phyloP scores from a whole-genome alignment of 2,888 invertebrate genomes.

The Drosophila pegasa region DNA sequence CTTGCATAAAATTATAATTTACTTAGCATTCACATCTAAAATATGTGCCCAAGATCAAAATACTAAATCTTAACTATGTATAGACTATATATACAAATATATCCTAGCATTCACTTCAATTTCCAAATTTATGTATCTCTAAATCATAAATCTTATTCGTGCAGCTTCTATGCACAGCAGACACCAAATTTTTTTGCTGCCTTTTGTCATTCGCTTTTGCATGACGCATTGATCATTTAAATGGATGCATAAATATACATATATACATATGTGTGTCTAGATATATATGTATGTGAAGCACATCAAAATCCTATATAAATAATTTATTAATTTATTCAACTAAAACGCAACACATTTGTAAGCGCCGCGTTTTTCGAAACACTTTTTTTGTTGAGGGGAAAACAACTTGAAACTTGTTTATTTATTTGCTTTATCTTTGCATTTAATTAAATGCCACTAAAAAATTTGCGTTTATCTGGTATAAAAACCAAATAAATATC shows the following conservation, averaged over 20 bases:
- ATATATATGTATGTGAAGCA: conserved; percentile 33
- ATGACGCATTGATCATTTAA: conserved; percentile 66
- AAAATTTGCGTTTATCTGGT: conserved; percentile 44
- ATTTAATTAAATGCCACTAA: conserved; percentile 75
- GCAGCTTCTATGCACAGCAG: conserved; percentile 10
- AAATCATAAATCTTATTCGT: conserved; percentile 2
- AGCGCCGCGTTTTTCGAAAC: conserved; percentile 6
- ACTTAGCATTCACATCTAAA: background rate
- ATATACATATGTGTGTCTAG: background rate
- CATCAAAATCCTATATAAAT: conserved; percentile 50
- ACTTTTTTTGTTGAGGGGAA: conserved; percentile 5
- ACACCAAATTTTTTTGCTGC: background rate
- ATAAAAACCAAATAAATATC: conserved; percentile 11
- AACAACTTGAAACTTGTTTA: conserved; percentile 34
- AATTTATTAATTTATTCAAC: conserved; percentile 68
- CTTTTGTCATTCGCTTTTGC: conserved; percentile 8
- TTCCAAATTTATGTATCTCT: background rate
- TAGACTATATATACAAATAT: background rate
- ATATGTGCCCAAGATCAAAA: conserved; percentile 3
- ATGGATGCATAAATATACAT: conserved; percentile 50
- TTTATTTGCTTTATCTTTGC: conserved; percentile 53
- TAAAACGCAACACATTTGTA: conserved; percentile 26
- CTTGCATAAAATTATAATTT: background rate
- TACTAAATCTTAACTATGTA: conserved; percentile 4
- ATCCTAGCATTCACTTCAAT: background rate